These are phyloP conservation scores for Melinopterus prodromus DNA, from an alignment of 2,888 invertebrate genomes.

Conservation along the genomic window DNA sequence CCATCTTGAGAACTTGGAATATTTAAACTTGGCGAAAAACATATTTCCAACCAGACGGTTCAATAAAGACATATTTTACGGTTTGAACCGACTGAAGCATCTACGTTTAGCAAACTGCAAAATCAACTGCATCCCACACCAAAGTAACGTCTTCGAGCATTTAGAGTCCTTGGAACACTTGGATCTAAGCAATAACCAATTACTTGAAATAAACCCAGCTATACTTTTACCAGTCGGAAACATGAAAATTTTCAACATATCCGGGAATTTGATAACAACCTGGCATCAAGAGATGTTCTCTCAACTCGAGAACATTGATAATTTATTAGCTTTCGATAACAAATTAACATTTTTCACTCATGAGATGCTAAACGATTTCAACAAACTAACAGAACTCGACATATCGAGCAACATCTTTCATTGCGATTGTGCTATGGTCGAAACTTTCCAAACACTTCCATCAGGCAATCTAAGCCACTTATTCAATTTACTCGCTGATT, in stretches of 20 bases:
- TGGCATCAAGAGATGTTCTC: slow-evolving; percentile 65
- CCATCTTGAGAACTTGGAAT: slow-evolving; percentile 59
- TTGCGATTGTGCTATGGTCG: slow-evolving; percentile 65
- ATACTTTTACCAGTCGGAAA: slow-evolving; percentile 57
- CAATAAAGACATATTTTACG: slow-evolving; percentile 60
- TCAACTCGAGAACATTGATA: slow-evolving; percentile 56
- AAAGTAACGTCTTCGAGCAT: slow-evolving; percentile 63
- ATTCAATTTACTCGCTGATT: neutral
- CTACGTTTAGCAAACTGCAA: slow-evolving; percentile 64
- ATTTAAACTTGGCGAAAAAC: slow-evolving; percentile 66
- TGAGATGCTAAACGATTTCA: slow-evolving; percentile 68
- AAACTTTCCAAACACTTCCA: slow-evolving; percentile 50
- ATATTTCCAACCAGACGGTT: slow-evolving; percentile 55
- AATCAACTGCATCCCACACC: slow-evolving; percentile 58
- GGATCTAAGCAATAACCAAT: slow-evolving; percentile 62
- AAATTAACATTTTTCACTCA: slow-evolving; percentile 65
- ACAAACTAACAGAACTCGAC: slow-evolving; percentile 61
- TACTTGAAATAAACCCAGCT: slow-evolving; percentile 60
- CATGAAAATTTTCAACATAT: slow-evolving; percentile 63
- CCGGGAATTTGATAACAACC: slow-evolving; percentile 63
- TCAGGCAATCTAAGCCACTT: neutral
- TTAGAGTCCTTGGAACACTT: slow-evolving; percentile 64
- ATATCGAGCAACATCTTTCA: slow-evolving; percentile 65
- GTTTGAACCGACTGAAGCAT: slow-evolving; percentile 62
- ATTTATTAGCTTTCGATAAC: slow-evolving; percentile 63